Evolutionary conservation across 92 coral and sea anemone genomes (phyloP).

Genomic region (Epizoanthus stellaris): DNA sequence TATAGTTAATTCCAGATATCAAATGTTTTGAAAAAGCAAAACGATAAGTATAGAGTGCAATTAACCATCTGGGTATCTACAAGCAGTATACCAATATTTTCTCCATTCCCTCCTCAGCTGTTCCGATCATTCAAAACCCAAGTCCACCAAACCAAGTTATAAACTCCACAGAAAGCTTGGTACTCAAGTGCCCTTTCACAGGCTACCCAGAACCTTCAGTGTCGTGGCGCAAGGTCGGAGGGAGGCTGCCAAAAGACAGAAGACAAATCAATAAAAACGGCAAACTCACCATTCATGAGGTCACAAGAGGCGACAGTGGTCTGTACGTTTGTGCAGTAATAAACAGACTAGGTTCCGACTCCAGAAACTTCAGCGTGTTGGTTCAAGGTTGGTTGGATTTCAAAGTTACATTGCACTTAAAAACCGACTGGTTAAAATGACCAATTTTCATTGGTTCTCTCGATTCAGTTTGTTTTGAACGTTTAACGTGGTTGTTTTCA

Average conservation of each 20-base stretch:
- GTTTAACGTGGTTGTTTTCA: too few relatives aligned
- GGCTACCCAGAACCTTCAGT: slow-evolving; percentile 78
- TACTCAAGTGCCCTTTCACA: slow-evolving; percentile 70
- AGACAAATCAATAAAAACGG: slow-evolving; percentile 49
- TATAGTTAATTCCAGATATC: too few relatives aligned
- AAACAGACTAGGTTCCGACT: slow-evolving; percentile 77
- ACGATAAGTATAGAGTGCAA: too few relatives aligned
- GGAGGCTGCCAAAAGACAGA: slow-evolving; percentile 63
- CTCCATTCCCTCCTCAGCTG: slow-evolving; percentile 48
- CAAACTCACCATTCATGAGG: slow-evolving; percentile 63
- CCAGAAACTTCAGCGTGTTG: slow-evolving; percentile 68
- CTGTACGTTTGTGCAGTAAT: slow-evolving; percentile 71
- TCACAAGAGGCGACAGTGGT: slow-evolving; percentile 79
- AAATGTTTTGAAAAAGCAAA: too few relatives aligned
- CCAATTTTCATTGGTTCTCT: too few relatives aligned
- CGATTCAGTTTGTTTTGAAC: too few relatives aligned
- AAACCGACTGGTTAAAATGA: too few relatives aligned
- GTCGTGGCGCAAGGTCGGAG: slow-evolving; percentile 73
- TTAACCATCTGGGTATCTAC: too few relatives aligned
- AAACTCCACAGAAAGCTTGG: slow-evolving; percentile 40
- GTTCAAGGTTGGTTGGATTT: slow-evolving; percentile 47
- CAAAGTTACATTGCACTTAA: neutral
- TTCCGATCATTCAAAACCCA: slow-evolving; percentile 61
- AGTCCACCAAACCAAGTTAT: slow-evolving; percentile 39
- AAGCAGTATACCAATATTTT: too few relatives aligned